These are phyloP conservation scores for Perca flavescens DNA, from an alignment of 2,113 vertebrate species.

Conservation along the genomic window DNA sequence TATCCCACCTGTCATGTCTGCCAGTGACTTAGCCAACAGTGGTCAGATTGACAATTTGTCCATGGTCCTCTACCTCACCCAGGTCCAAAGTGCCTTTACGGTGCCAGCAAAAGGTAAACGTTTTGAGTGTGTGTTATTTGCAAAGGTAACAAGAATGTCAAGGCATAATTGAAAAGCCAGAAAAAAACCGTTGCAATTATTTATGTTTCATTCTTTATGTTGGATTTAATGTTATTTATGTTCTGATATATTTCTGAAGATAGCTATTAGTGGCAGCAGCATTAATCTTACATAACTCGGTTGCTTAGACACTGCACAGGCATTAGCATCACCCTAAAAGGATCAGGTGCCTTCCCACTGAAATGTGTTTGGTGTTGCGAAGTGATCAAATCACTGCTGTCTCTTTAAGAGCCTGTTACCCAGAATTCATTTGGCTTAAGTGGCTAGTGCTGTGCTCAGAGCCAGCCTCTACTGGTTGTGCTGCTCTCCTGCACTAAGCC, in stretches of 20 bases:
- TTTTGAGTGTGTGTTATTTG: not conserved
- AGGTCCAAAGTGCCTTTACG: conserved; percentile 87
- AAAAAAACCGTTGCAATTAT: not conserved
- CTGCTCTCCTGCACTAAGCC: conserved; percentile 67
- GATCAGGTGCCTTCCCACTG: conserved; percentile 60
- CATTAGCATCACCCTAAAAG: conserved; percentile 61
- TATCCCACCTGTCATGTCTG: conserved; percentile 89
- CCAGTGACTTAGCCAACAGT: conserved; percentile 83
- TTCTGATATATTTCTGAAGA: conserved; percentile 7
- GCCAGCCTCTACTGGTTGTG: conserved; percentile 69
- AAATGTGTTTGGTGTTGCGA: conserved; percentile 34
- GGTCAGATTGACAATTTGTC: conserved; percentile 86
- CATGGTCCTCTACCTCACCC: conserved; percentile 94
- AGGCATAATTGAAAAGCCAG: not conserved
- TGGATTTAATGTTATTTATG: not conserved
- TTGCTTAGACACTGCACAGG: conserved; percentile 61
- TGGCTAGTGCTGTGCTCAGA: conserved; percentile 69
- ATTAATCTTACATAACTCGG: conserved; percentile 52
- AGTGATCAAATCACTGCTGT: conserved; percentile 52
- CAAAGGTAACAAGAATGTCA: not conserved
- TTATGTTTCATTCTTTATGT: not conserved
- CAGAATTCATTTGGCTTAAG: conserved; percentile 81
- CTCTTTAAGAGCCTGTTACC: conserved; percentile 85
- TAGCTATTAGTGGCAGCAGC: conserved; percentile 9
- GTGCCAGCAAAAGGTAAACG: conserved; percentile 74